A percentile compares a stretch with the other conserved stretches of the same genome.
Conservation (phyloP, 1,140 invertebrate species). For the Caerostris darwini region DNA sequence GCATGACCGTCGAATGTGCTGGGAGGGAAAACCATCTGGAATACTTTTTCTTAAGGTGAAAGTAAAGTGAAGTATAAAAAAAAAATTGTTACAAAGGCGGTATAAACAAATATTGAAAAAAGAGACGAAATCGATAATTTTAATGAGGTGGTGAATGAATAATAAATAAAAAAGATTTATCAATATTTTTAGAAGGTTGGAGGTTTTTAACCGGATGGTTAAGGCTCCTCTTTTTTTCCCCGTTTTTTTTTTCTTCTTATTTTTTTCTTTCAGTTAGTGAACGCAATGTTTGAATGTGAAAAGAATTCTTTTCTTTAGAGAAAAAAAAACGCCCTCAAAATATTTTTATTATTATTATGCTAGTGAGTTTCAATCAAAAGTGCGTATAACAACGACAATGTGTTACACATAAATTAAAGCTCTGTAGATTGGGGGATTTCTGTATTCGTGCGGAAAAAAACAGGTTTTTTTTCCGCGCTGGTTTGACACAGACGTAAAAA, state of each 20-base stretch:
- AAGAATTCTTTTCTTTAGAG: neutral
- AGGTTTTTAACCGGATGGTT: neutral
- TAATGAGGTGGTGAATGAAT: neutral
- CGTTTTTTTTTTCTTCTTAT: no score
- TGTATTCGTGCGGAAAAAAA: neutral
- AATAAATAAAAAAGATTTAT: neutral
- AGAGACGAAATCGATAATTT: neutral
- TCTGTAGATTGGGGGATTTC: neutral
- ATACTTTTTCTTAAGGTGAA: neutral
- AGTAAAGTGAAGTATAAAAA: no score
- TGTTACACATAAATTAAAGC: neutral
- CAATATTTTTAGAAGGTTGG: neutral
- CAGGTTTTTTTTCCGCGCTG: neutral
- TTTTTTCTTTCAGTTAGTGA: neutral
- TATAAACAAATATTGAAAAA: neutral
- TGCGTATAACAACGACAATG: neutral
- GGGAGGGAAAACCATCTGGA: neutral
- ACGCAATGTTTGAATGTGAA: neutral
- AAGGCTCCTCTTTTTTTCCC: neutral
- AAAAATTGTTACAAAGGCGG: neutral
- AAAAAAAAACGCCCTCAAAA: neutral
- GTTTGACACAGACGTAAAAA: no score
- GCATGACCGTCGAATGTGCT: no score
- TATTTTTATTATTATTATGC: neutral
- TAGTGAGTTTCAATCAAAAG: neutral